These are phyloP conservation scores for Montipora sp. DNA, from an alignment of 64 coral and sea anemone genomes.

Conservation along the genomic window DNA sequence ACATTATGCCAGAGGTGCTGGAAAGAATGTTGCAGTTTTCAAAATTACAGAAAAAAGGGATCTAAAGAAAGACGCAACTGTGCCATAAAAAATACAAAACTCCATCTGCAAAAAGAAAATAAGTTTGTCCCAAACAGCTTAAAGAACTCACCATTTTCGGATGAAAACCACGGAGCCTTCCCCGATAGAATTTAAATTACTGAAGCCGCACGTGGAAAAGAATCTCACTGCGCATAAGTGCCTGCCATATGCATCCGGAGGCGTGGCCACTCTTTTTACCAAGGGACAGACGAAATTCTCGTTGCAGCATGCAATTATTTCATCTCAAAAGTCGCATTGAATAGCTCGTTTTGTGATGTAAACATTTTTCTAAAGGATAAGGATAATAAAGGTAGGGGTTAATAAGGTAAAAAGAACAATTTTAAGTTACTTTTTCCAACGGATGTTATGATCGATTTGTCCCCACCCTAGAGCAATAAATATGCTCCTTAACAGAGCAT, in stretches of 20 bases:
- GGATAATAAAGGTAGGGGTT: neutral
- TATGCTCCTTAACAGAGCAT: conserved; percentile 38
- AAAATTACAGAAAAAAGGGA: no score
- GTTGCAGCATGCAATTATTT: neutral
- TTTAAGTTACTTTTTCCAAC: neutral
- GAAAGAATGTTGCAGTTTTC: no score
- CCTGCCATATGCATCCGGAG: neutral
- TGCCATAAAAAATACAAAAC: neutral
- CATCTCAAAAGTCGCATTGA: neutral
- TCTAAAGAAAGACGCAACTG: neutral
- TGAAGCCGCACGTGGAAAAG: conserved; percentile 16
- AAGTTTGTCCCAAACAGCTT: neutral
- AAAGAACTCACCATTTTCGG: conserved; percentile 39
- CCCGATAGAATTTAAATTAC: neutral
- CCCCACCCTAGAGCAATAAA: neutral
- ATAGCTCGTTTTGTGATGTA: neutral
- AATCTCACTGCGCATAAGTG: neutral
- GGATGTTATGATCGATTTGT: neutral
- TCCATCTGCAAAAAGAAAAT: neutral
- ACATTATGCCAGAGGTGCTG: no score
- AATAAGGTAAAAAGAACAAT: neutral
- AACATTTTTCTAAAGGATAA: neutral
- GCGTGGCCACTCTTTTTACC: neutral
- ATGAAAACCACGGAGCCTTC: neutral
- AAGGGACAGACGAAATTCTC: neutral